Base-by-base conservation (phyloP, 2,888 invertebrate species). In the Caenorhabditis wallacei region DNA sequence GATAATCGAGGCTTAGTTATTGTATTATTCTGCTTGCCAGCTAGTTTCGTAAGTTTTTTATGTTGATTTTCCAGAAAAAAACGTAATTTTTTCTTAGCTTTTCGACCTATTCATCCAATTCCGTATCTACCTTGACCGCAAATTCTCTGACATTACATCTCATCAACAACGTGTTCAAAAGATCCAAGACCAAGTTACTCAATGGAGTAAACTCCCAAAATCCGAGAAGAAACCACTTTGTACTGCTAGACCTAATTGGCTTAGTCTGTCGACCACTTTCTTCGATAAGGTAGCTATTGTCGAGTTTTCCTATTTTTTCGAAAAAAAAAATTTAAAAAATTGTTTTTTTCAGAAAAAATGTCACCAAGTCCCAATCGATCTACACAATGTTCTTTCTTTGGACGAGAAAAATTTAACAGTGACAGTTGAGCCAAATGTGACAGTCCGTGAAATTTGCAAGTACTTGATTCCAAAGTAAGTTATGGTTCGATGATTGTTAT, bases 211-310 rank as follows among this genome's bases (percentile, higher is more conserved):
- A 35, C 81, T 88, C 24, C 94, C 94, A 0, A 64, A 91, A 8
- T 85, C 91, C 53, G 90, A 93, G 0, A 92, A 94, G 5, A 94
- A 94, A 71, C 92, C 94, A 0, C 93, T 95, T 18, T 95, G 95
- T 92, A 95, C 95, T 0, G 93, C 95, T 0, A 92, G 95, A 8
- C 95, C 95, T 3, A 95, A 95, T 92, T 95, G 95, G 95, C 92
- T 94, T 63, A 95, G 95, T 13, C 93, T 95, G 5, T 95, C 95
- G 11, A 94, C 94, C 1, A 95, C 94, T 0, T 95, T 95, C 93
- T 95, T 94, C 92, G 93, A 93, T 88, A 95, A 95, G 89, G 92
- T 72, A 46, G 24, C 30, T 37, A 35, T 11, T n/a, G 2, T 57
- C 18, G 2, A 35, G 26, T 43, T 43, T 43, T 43, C 11, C 2